A percentile compares a stretch with the other conserved stretches of the same genome.
Evolutionary conservation across 2,113 vertebrate genomes (phyloP).

Genomic region (Saimiri boliviensis): DNA sequence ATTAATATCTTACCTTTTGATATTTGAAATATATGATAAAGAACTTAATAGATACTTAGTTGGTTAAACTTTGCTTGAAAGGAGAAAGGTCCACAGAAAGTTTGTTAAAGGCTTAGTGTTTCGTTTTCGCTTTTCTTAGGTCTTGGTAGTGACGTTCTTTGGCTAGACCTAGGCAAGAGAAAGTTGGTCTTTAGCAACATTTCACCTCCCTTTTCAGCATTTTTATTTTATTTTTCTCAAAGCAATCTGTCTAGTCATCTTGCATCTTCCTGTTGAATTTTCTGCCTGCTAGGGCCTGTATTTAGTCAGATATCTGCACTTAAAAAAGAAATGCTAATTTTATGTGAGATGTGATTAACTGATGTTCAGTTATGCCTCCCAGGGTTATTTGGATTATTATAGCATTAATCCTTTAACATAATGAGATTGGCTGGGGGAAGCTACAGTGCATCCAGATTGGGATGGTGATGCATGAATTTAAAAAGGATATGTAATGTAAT

Average conservation of each 20-base stretch:
- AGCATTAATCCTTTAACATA: neutral
- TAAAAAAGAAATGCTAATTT: neutral
- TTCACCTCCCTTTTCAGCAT: neutral
- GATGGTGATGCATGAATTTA: neutral
- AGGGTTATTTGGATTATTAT: neutral
- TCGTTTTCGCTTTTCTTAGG: neutral
- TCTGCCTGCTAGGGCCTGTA: neutral
- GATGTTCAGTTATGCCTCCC: neutral
- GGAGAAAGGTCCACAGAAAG: neutral
- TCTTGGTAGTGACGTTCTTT: neutral
- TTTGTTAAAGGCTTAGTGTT: neutral
- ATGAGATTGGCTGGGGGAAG: neutral
- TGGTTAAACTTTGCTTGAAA: slow-evolving; percentile 1
- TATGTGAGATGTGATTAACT: neutral
- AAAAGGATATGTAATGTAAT: neutral
- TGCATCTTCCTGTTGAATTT: neutral
- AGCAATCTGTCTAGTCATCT: neutral
- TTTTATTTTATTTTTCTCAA: neutral
- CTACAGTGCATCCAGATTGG: neutral
- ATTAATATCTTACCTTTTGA: neutral
- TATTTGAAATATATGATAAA: neutral
- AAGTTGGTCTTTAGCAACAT: neutral
- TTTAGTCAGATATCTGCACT: neutral
- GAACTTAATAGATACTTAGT: neutral
- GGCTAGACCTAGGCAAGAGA: neutral